These are phyloP conservation scores for Hephaestus fuliginosus DNA, from an alignment of 2,797 vertebrate genomes.

Conservation along the genomic window DNA sequence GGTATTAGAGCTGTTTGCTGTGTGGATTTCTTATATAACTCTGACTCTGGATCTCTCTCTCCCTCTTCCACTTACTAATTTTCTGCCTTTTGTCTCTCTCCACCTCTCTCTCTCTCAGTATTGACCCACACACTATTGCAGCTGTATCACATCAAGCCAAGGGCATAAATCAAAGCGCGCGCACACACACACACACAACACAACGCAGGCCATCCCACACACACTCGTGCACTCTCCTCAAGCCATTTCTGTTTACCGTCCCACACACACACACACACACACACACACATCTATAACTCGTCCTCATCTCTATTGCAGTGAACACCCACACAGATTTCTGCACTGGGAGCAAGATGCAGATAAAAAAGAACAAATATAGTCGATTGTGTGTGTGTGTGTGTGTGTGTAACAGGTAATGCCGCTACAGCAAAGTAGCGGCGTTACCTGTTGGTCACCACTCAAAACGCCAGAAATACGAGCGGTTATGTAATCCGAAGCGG, in stretches of 20 bases:
- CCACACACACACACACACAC: constrained; percentile 50
- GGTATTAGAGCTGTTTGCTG: constrained; percentile 39
- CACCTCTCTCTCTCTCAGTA: constrained; percentile 47
- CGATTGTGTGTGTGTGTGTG: too few relatives aligned
- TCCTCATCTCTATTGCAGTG: constrained; percentile 75
- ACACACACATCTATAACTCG: constrained; percentile 55
- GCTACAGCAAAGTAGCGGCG: background rate
- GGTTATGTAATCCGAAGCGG: constrained; percentile 62
- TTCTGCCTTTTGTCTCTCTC: constrained; percentile 33
- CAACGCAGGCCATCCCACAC: constrained; percentile 69
- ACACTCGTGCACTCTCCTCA: constrained; percentile 66
- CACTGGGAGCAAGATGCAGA: constrained; percentile 62
- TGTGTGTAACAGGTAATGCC: too few relatives aligned
- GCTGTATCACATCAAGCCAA: constrained; percentile 72
- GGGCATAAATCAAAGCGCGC: constrained; percentile 72
- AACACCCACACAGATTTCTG: constrained; percentile 76
- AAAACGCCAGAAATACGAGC: constrained; percentile 51
- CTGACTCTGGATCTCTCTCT: constrained; percentile 43
- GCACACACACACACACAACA: constrained; percentile 27
- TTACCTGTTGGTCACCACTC: constrained; percentile 69
- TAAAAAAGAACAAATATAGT: constrained; percentile 67
- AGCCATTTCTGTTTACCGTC: constrained; percentile 63
- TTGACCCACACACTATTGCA: constrained; percentile 72
- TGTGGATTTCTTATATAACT: constrained; percentile 64
- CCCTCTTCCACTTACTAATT: constrained; percentile 43